These are phyloP conservation scores for Alethe diademata DNA, from an alignment of 2,113 vertebrate genomes.

Conservation along the genomic window DNA sequence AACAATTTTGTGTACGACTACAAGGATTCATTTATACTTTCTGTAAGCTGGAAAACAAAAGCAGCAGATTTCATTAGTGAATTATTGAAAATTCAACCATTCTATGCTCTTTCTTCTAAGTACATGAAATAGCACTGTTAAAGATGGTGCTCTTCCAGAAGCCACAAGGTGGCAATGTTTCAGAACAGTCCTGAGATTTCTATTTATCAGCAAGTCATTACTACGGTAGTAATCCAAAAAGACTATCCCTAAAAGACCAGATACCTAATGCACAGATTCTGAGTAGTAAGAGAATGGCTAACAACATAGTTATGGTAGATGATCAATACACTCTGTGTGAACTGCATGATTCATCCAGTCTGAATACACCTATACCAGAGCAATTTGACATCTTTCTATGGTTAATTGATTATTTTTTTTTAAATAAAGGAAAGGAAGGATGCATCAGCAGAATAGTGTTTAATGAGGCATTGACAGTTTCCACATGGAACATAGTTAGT, in stretches of 20 bases:
- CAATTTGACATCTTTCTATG: neutral
- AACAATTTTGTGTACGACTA: neutral
- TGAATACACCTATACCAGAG: neutral
- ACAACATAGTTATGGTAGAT: neutral
- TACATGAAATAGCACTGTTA: neutral
- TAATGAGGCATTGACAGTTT: neutral
- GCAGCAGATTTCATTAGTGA: neutral
- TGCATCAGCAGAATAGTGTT: neutral
- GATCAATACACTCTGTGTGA: neutral
- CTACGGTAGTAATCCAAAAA: neutral
- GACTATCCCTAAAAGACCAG: neutral
- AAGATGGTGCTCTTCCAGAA: neutral
- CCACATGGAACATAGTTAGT: neutral
- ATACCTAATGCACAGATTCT: neutral
- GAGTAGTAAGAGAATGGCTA: neutral
- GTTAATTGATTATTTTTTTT: neutral
- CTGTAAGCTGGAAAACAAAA: neutral
- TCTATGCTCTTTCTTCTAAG: neutral
- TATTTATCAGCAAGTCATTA: neutral
- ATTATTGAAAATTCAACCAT: neutral
- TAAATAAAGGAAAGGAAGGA: neutral
- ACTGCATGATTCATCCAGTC: neutral
- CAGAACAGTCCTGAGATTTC: neutral
- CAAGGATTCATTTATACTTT: neutral
- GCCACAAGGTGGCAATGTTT: slow-evolving; percentile 51